Conservation (phyloP, 2,888 invertebrate species). For the Drosophila melanosoma region DNA sequence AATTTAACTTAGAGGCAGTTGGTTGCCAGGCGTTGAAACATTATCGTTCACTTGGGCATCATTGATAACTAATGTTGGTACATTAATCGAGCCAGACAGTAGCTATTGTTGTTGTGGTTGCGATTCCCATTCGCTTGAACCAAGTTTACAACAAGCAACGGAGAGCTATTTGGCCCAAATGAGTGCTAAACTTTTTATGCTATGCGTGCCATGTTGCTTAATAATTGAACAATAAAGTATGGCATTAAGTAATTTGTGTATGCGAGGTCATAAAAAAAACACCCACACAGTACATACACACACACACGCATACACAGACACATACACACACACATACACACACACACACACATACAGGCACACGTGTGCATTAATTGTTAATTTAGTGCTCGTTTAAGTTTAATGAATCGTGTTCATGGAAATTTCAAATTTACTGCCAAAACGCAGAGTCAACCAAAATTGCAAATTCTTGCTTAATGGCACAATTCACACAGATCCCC, state of each 20-base stretch:
- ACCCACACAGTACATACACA: slow-evolving; percentile 49
- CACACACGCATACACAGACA: slow-evolving; percentile 16
- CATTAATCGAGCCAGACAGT: slow-evolving; percentile 73
- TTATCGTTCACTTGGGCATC: slow-evolving; percentile 79
- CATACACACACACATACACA: slow-evolving; percentile 5
- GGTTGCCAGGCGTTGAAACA: slow-evolving; percentile 54
- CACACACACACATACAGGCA: slow-evolving; percentile 5
- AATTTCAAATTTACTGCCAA: slow-evolving; percentile 73
- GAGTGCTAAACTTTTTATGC: slow-evolving; percentile 73
- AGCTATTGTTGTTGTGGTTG: slow-evolving; percentile 29
- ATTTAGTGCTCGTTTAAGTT: slow-evolving; percentile 77
- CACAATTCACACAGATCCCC: slow-evolving; percentile 21
- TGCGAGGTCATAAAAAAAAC: slow-evolving; percentile 67
- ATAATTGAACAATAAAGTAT: slow-evolving; percentile 78
- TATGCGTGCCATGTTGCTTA: slow-evolving; percentile 55
- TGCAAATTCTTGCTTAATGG: slow-evolving; percentile 38
- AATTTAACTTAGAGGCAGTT: neutral
- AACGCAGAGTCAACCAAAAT: slow-evolving; percentile 49
- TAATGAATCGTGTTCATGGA: slow-evolving; percentile 76
- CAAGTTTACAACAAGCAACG: slow-evolving; percentile 15
- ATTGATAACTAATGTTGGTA: slow-evolving; percentile 79
- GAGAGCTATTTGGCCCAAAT: slow-evolving; percentile 47
- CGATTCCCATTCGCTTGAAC: slow-evolving; percentile 39
- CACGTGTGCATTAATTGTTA: slow-evolving; percentile 68
- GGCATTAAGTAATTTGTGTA: slow-evolving; percentile 78